These are phyloP conservation scores for Melanophora roralis DNA, from an alignment of 2,888 invertebrate species.

Conservation along the genomic window DNA sequence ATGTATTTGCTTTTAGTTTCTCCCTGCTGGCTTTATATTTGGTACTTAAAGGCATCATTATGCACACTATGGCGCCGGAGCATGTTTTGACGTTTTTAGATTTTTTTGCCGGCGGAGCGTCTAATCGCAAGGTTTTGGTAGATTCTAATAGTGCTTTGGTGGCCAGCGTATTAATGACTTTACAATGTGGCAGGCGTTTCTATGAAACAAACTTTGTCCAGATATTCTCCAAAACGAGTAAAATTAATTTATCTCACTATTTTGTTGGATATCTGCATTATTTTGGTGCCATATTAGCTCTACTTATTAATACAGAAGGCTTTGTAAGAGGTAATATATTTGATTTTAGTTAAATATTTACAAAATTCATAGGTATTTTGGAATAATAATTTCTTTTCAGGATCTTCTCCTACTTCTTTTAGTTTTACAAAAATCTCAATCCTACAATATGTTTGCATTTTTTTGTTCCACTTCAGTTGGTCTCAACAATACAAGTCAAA, in stretches of 20 bases:
- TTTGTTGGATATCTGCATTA: constrained; percentile 87
- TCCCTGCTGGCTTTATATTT: constrained; percentile 74
- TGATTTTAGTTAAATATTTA: too few species aligned
- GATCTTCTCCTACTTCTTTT: constrained; percentile 67
- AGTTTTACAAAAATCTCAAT: constrained; percentile 67
- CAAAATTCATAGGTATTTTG: too few species aligned
- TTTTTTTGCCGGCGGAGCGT: constrained; percentile 75
- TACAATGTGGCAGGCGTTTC: constrained; percentile 86
- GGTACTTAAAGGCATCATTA: constrained; percentile 73
- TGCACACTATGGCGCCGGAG: constrained; percentile 78
- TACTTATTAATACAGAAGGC: constrained; percentile 84
- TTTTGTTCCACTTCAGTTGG: constrained; percentile 85
- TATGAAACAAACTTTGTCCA: constrained; percentile 90
- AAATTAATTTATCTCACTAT: constrained; percentile 89
- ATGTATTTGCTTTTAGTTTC: constrained; percentile 82
- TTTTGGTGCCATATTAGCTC: too few species aligned
- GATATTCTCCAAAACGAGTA: constrained; percentile 86
- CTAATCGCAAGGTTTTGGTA: constrained; percentile 72
- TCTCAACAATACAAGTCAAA: constrained; percentile 86
- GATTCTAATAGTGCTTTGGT: constrained; percentile 79
- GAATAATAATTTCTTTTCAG: constrained; percentile 58
- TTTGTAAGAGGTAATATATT: constrained; percentile 79
- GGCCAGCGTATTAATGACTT: constrained; percentile 80
- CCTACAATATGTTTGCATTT: constrained; percentile 77
- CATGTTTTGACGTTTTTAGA: constrained; percentile 74